Base-by-base conservation (phyloP, 1,140 invertebrate species). In the Trachelipus rathkii region DNA sequence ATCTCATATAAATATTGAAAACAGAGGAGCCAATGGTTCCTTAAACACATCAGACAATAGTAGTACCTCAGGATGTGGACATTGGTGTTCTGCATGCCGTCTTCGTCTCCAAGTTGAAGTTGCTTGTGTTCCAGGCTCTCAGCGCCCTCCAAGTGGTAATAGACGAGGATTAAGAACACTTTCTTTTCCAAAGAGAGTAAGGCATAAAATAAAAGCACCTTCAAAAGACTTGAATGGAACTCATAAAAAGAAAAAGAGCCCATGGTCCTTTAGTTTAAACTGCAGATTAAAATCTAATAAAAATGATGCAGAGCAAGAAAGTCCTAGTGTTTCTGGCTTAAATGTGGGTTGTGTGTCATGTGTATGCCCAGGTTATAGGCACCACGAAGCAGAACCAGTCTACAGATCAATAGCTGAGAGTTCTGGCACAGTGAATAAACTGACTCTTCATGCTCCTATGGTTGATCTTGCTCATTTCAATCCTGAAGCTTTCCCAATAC, bases 391-490 rank as follows among this genome's bases (percentile, higher is more conserved):
- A 44, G 75, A 79, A n/a, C 72, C 67, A 3, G 70, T 70, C 33
- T 68, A 74, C 53, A 23, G 77, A 71, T 11, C 73, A 72, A 53
- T 74, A 71, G 21, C 45, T 76, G 43, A 72, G 71, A 24, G 74
- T 44, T n/a, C 10, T 0, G 43, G 43, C 3, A 21, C 24, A 21
- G 13, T 44, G 10, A 44, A 44, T 33, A 21, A n/a, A 19, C n/a
- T 44, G 2, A 44, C 72, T 1, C 44, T 50, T 44, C 19, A 44
- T n/a, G 24, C 78, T 15, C 87, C 87, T 10, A 85, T 89, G 15
- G 88, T 89, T 75, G 88, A 89, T 83, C 84, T 89, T 67, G 86
- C 87, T 76, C 86, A 87, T 83, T 89, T 88, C 79, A 88, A 88
- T 83, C 87, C 87, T 15, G 88, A 88, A 73, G 87, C 89, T 82